phyloP scores from a whole-genome alignment of 2,888 invertebrate genomes.

The Lymantria monacha region DNA sequence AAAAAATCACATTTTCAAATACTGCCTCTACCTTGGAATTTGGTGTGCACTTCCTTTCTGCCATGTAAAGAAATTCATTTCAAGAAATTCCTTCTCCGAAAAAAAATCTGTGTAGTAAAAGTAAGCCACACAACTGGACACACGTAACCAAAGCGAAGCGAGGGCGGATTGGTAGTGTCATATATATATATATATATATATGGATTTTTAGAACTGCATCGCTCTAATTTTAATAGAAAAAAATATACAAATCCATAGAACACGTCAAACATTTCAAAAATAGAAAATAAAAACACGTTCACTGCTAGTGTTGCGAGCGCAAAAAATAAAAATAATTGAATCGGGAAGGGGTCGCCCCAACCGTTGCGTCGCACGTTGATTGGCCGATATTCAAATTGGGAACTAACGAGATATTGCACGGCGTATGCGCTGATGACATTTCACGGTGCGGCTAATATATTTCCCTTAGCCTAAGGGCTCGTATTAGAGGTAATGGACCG shows the following conservation, averaged over 20 bases:
- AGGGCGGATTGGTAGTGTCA: no score
- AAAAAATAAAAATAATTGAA: slow-evolving; percentile 59
- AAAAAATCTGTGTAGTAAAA: no score
- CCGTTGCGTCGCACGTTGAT: slow-evolving; percentile 65
- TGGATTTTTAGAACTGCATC: no score
- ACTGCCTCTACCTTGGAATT: no score
- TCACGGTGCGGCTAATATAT: slow-evolving; percentile 73
- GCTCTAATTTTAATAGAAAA: no score
- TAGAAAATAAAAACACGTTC: slow-evolving; percentile 35
- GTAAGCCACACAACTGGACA: no score
- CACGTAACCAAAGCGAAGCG: no score
- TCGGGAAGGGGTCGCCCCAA: slow-evolving; percentile 58
- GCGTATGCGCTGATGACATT: slow-evolving; percentile 65
- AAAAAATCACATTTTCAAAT: no score
- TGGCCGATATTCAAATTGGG: slow-evolving; percentile 79
- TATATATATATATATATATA: no score
- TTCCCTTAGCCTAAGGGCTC: slow-evolving; percentile 58
- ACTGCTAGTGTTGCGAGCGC: slow-evolving; percentile 39
- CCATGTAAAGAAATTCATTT: no score
- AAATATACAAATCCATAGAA: not conserved
- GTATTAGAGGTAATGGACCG: slow-evolving; percentile 54
- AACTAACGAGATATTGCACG: slow-evolving; percentile 64
- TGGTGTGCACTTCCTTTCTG: no score
- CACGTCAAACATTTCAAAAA: slow-evolving; percentile 18
- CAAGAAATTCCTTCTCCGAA: no score